A percentile compares a stretch with the other conserved stretches of the same genome.
Conservation (phyloP, 1,140 invertebrate species). For the Drosophila tsacasi region DNA sequence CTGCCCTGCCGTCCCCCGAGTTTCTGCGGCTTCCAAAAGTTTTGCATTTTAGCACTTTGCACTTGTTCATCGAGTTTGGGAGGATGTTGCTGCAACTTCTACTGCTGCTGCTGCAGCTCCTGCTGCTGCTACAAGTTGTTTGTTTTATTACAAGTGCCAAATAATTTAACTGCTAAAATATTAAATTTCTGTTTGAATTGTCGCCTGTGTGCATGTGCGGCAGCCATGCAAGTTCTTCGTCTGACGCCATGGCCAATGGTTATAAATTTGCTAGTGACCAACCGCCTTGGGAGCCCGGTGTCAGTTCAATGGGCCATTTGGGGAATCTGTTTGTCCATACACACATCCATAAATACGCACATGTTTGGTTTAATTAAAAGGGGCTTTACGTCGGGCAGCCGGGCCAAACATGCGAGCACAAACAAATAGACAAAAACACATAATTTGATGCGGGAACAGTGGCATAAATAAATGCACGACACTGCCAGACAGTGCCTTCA, state of each 20-base stretch:
- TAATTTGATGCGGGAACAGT: slow-evolving; percentile 24
- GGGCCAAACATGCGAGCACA: slow-evolving; percentile 13
- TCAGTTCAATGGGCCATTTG: slow-evolving; percentile 77
- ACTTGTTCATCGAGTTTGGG: slow-evolving; percentile 59
- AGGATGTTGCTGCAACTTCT: slow-evolving; percentile 17
- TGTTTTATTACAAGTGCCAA: slow-evolving; percentile 83
- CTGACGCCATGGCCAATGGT: slow-evolving; percentile 40
- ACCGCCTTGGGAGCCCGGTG: slow-evolving; percentile 40
- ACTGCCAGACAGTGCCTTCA: slow-evolving; percentile 10
- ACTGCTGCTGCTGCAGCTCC: slow-evolving; percentile 17
- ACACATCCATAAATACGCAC: slow-evolving; percentile 41
- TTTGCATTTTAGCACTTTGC: slow-evolving; percentile 80
- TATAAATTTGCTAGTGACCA: slow-evolving; percentile 63
- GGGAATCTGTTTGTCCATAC: slow-evolving; percentile 62
- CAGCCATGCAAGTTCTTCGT: slow-evolving; percentile 5
- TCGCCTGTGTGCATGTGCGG: slow-evolving; percentile 28
- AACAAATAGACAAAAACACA: slow-evolving; percentile 17
- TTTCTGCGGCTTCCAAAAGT: slow-evolving; percentile 69
- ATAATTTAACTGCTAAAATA: slow-evolving; percentile 83
- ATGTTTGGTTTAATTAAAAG: slow-evolving; percentile 82
- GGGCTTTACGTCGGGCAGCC: slow-evolving; percentile 56
- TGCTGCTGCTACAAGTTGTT: slow-evolving; percentile 66
- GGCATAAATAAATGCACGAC: slow-evolving; percentile 29
- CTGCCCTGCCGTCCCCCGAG: slow-evolving; percentile 9
- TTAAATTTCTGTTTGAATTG: slow-evolving; percentile 82